These are phyloP conservation scores for Tribolium madens DNA, from an alignment of 1,140 invertebrate species.

Conservation along the genomic window DNA sequence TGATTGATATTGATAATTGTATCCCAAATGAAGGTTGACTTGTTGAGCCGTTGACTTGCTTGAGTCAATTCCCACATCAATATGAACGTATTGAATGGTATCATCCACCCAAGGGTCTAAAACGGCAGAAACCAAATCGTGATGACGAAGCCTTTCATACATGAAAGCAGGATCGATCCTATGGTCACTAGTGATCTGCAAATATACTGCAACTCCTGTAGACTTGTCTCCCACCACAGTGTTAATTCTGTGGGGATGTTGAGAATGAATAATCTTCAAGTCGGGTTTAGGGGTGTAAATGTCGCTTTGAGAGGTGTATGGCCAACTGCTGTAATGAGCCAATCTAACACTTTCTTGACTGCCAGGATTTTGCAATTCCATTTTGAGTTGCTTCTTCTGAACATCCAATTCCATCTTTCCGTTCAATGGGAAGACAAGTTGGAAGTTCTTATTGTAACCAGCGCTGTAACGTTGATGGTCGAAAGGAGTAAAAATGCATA, in stretches of 20 bases:
- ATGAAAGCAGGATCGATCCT: background rate
- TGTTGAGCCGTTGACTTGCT: background rate
- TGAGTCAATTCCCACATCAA: background rate
- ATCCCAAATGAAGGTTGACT: background rate
- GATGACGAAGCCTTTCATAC: background rate
- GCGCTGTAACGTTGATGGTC: constrained; percentile 70
- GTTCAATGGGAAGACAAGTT: constrained; percentile 70
- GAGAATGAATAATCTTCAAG: background rate
- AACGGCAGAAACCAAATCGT: background rate
- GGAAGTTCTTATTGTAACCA: constrained; percentile 71
- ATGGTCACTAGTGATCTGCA: background rate
- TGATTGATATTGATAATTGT: background rate
- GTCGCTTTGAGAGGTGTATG: constrained; percentile 71
- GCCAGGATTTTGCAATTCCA: constrained; percentile 63
- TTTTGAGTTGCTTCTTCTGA: constrained; percentile 64
- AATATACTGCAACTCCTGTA: constrained; percentile 54
- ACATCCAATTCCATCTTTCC: constrained; percentile 66
- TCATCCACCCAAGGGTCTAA: background rate
- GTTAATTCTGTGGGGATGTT: background rate
- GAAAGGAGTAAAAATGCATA: constrained; percentile 76
- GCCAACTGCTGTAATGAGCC: constrained; percentile 71
- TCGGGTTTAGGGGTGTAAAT: constrained; percentile 68
- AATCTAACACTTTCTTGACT: constrained; percentile 66
- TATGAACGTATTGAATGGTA: background rate
- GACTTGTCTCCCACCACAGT: constrained; percentile 48